These are phyloP conservation scores for Anarhynchus alexandrinus DNA, from an alignment of 2,113 vertebrate genomes.

Conservation along the genomic window DNA sequence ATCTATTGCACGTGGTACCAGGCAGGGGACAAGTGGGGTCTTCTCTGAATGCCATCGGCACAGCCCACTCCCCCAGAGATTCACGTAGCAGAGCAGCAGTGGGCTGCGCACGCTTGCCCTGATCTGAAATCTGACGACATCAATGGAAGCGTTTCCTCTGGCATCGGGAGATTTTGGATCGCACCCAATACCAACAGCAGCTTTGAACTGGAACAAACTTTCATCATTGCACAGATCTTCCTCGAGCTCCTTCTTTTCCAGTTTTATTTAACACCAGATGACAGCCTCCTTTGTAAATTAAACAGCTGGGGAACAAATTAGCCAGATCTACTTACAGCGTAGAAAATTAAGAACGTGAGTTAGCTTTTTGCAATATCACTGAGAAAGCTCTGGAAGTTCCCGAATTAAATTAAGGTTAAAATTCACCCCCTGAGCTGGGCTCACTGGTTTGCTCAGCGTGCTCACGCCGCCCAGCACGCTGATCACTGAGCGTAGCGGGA, in stretches of 20 bases:
- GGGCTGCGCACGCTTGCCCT: background rate
- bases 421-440: background rate
- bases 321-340: background rate
- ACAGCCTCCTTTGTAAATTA: background rate
- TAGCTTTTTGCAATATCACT: background rate
- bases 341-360: background rate
- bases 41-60: background rate
- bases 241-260: background rate
- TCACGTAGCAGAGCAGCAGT: background rate
- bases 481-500: background rate
- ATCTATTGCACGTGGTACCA: background rate
- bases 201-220: slow-evolving; percentile 17
- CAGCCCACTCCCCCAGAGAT: background rate
- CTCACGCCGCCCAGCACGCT: background rate
- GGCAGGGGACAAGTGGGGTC: background rate
- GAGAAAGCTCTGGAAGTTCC: background rate
- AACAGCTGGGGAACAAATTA: slow-evolving; percentile 26
- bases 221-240: background rate
- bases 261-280: background rate
- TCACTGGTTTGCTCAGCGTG: background rate
- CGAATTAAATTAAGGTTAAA: background rate
- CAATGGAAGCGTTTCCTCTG: background rate
- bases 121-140: background rate
- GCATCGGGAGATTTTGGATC: background rate
- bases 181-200: background rate